Conservation (phyloP, 2,888 invertebrate genomes). For the Prosopocoilus inquinatus region DNA sequence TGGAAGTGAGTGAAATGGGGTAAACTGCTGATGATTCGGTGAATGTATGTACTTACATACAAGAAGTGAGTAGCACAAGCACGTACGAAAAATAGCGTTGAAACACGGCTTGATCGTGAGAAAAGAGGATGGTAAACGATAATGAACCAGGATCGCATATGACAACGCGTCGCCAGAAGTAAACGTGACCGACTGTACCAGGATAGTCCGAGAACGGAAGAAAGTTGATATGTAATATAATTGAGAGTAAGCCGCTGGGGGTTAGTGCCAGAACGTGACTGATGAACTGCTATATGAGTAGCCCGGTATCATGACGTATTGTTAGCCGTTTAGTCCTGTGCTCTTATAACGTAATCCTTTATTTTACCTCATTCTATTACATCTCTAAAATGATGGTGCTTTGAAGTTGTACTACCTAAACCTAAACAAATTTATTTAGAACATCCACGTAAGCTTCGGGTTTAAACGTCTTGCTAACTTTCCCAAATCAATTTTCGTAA, state of each 20-base stretch:
- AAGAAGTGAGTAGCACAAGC: not conserved
- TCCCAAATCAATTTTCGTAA: slow-evolving; percentile 1
- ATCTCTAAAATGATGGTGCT: too few species aligned
- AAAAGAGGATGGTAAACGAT: not conserved
- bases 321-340: not conserved
- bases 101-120: not conserved
- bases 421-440: too few species aligned
- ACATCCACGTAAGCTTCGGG: too few species aligned
- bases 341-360: slow-evolving; percentile 1
- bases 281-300: slow-evolving; percentile 3
- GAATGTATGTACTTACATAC: not conserved
- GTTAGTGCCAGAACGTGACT: slow-evolving; percentile 4
- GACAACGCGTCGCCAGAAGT: slow-evolving; percentile 1
- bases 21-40: too few species aligned
- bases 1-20: not conserved
- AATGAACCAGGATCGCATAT: slow-evolving; percentile 1
- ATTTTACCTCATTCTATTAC: not conserved
- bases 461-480: not conserved
- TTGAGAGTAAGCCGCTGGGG: slow-evolving; percentile 5
- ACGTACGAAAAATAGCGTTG: not conserved
- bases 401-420: too few species aligned
- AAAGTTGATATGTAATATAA: slow-evolving; percentile 4
- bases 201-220: not conserved
- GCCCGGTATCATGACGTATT: slow-evolving; percentile 1
- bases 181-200: not conserved